These are phyloP conservation scores for Coccyzus lansbergi DNA, from an alignment of 2,797 vertebrate genomes.

Conservation along the genomic window DNA sequence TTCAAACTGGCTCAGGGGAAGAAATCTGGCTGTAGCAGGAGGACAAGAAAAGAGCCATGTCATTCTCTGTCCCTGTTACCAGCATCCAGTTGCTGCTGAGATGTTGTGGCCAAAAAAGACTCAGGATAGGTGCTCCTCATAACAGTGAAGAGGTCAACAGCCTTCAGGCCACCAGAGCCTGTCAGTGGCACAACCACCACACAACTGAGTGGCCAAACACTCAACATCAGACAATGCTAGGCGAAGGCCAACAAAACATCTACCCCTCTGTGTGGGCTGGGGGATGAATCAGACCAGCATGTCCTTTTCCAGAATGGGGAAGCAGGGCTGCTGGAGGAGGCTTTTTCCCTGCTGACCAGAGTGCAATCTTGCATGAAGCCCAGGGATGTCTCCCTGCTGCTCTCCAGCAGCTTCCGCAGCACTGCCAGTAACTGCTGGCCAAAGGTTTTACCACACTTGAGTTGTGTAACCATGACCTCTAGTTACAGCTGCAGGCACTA, in stretches of 20 bases:
- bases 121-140: not conserved
- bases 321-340: slow-evolving; percentile 7
- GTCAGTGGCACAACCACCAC: not conserved
- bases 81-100: not conserved
- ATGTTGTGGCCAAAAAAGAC: not conserved
- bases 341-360: slow-evolving; percentile 44
- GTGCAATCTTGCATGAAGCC: slow-evolving; percentile 34
- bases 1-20: not conserved
- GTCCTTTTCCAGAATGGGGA: slow-evolving; percentile 38
- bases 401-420: slow-evolving; percentile 64
- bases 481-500: slow-evolving; percentile 18
- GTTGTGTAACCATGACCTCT: slow-evolving; percentile 59
- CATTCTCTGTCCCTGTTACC: not conserved
- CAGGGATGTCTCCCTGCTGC: not conserved
- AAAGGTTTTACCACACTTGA: slow-evolving; percentile 50
- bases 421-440: slow-evolving; percentile 63
- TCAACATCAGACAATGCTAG: not conserved
- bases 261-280: not conserved
- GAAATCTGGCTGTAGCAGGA: not conserved
- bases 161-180: not conserved
- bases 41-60: not conserved
- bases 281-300: not conserved
- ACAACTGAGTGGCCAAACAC: not conserved
- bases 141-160: not conserved
- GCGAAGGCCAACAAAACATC: not conserved